Percentiles rank a stretch among this genome's conserved stretches.
Evolutionary conservation across 2,888 invertebrate genomes (phyloP).

Genomic region (Trichacis sp.): DNA sequence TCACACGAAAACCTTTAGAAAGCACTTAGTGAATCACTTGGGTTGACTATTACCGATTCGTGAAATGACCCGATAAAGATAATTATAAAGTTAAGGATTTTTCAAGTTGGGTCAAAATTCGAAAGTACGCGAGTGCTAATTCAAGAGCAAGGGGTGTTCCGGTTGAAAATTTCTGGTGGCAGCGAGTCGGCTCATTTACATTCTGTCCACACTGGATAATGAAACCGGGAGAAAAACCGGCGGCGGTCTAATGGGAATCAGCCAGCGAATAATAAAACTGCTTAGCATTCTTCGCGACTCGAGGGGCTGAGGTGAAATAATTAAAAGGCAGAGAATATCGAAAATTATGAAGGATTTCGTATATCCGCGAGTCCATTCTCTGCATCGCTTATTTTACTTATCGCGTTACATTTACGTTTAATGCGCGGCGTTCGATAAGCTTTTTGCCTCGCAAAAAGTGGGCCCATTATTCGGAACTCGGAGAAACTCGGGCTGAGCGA

Average conservation of each 20-base stretch:
- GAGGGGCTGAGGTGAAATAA: slow-evolving; percentile 59
- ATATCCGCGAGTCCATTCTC: slow-evolving; percentile 22
- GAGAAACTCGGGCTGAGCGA: background rate
- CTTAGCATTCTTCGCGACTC: slow-evolving; percentile 64
- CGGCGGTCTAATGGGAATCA: slow-evolving; percentile 66
- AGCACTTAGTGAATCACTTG: slow-evolving; percentile 6
- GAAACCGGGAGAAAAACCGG: slow-evolving; percentile 65
- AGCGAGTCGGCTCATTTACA: slow-evolving; percentile 60
- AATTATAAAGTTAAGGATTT: slow-evolving; percentile 39
- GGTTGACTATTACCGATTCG: slow-evolving; percentile 21
- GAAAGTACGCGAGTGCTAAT: slow-evolving; percentile 38
- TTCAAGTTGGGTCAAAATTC: slow-evolving; percentile 40
- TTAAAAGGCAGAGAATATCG: slow-evolving; percentile 57
- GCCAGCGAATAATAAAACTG: slow-evolving; percentile 67
- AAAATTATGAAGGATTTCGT: slow-evolving; percentile 45
- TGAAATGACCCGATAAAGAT: slow-evolving; percentile 19
- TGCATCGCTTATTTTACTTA: background rate
- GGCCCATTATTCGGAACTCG: background rate
- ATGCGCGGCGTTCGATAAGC: background rate
- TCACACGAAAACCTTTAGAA: no score
- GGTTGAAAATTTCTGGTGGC: slow-evolving; percentile 52
- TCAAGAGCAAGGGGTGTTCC: slow-evolving; percentile 43
- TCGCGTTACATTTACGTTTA: background rate
- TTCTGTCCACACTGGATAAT: slow-evolving; percentile 65
- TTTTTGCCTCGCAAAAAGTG: background rate